phyloP scores from a whole-genome alignment of 2,113 vertebrate genomes.

The Sphyrna mokarran region DNA sequence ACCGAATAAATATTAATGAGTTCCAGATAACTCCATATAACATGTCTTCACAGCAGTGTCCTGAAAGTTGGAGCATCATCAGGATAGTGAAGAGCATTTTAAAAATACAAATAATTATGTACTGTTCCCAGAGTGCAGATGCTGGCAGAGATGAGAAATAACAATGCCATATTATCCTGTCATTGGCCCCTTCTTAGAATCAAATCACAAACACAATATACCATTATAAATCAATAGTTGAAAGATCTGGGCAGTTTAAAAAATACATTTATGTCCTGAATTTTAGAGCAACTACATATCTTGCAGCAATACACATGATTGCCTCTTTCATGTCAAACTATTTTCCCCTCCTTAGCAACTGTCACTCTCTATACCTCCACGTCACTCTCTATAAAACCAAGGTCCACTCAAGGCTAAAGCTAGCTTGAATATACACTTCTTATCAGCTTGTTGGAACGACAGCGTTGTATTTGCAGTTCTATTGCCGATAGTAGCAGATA shows the following conservation, averaged over 20 bases:
- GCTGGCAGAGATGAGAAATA: not conserved
- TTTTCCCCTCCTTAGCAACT: not conserved
- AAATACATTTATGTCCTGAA: not conserved
- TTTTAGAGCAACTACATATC: not conserved
- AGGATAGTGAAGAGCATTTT: not conserved
- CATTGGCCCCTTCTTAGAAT: not conserved
- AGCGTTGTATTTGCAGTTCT: not conserved
- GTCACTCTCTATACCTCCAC: not conserved
- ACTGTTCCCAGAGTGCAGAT: not conserved
- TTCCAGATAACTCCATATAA: not conserved
- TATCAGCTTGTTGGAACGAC: not conserved
- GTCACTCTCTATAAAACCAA: not conserved
- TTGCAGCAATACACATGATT: not conserved
- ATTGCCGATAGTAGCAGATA: not conserved
- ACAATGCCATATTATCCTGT: not conserved
- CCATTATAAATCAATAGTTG: not conserved
- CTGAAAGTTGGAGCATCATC: not conserved
- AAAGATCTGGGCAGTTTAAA: not conserved
- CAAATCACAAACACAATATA: not conserved
- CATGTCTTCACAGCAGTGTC: not conserved
- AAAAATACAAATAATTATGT: not conserved
- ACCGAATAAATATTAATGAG: not conserved
- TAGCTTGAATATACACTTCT: not conserved
- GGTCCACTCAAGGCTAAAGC: not conserved
- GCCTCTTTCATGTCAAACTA: not conserved